These are phyloP conservation scores for Lepidocyrtoides sp. DNA, from an alignment of 2,888 invertebrate species.

Conservation along the genomic window DNA sequence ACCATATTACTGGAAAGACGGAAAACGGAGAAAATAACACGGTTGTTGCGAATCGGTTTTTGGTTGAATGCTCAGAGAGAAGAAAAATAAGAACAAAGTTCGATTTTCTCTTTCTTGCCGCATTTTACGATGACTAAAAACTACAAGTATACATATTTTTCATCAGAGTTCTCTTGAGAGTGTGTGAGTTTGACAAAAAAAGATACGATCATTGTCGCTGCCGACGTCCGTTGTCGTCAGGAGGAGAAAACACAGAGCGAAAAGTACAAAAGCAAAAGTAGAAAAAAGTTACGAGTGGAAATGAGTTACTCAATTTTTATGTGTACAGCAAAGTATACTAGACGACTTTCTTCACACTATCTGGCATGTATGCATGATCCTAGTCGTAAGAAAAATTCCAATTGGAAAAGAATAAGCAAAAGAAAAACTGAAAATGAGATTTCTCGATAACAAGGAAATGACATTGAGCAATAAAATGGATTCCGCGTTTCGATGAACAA, in stretches of 20 bases:
- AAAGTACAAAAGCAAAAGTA: not conserved
- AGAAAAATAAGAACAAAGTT: constrained; percentile 1
- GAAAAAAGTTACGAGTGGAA: constrained; percentile 14
- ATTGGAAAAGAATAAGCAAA: not conserved
- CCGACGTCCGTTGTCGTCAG: not conserved
- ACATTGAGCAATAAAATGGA: constrained; percentile 49
- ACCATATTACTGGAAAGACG: too few species aligned
- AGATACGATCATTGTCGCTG: constrained; percentile 1
- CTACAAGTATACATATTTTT: not conserved
- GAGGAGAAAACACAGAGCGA: not conserved
- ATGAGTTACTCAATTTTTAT: constrained; percentile 38
- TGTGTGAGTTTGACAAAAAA: not conserved
- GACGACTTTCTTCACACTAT: not conserved
- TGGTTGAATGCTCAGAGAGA: not conserved
- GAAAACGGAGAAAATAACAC: not conserved
- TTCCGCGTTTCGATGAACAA: constrained; percentile 8
- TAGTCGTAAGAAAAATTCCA: not conserved
- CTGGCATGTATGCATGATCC: too few species aligned
- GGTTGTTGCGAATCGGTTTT: not conserved
- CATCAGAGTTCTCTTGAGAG: not conserved
- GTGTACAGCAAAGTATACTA: not conserved
- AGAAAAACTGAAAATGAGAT: constrained; percentile 37
- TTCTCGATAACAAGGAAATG: constrained; percentile 28
- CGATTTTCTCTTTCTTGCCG: constrained; percentile 18
- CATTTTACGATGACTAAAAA: not conserved